Percentiles rank a stretch among this genome's conserved stretches.
phyloP scores from a whole-genome alignment of 2,113 vertebrate species.

The Nothoprocta perdicaria region DNA sequence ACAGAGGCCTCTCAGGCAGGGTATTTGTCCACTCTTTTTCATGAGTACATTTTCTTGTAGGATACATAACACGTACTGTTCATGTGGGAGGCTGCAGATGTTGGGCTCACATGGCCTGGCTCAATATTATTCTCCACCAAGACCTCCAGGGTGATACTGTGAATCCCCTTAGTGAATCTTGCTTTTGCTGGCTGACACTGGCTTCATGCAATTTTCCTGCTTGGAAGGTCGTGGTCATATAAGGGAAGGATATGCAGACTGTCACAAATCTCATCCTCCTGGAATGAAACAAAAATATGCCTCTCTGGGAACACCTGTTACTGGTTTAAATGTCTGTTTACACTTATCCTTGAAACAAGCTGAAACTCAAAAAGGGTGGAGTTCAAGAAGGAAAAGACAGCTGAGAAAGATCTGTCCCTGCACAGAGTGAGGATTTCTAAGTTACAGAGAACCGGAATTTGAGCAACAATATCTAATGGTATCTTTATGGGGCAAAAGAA shows the following conservation, averaged over 20 bases:
- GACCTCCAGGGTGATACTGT: neutral
- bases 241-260: constrained; percentile 50
- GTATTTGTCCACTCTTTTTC: neutral
- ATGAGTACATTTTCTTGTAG: neutral
- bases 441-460: neutral
- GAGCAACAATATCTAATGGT: constrained; percentile 3
- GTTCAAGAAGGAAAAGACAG: constrained; percentile 45
- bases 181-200: constrained; percentile 49
- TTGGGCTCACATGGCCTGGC: neutral
- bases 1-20: neutral
- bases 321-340: constrained; percentile 73
- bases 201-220: constrained; percentile 19
- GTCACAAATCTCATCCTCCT: constrained; percentile 60
- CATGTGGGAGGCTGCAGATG: neutral
- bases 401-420: constrained; percentile 56
- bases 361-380: constrained; percentile 46
- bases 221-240: constrained; percentile 64
- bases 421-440: neutral
- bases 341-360: constrained; percentile 48
- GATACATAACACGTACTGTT: neutral
- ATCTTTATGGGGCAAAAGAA: neutral
- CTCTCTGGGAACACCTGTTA: constrained; percentile 64
- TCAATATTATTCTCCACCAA: constrained; percentile 9
- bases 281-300: constrained; percentile 69
- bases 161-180: constrained; percentile 27